phyloP scores from a whole-genome alignment of 2,797 vertebrate genomes.

The Heteromormyrus szaboi region DNA sequence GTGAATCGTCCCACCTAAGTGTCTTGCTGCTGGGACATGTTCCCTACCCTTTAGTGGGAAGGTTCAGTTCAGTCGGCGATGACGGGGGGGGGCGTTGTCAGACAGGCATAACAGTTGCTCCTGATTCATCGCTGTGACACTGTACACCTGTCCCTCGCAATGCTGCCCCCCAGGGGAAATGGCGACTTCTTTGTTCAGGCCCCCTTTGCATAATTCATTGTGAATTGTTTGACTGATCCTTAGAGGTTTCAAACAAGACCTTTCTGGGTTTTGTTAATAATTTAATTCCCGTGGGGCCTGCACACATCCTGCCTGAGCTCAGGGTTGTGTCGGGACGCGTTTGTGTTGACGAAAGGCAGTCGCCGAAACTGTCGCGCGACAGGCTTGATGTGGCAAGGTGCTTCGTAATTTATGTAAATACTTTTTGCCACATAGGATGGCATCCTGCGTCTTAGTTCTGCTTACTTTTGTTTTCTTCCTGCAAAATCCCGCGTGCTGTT shows the following conservation, averaged over 20 bases:
- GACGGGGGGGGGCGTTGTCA: neutral
- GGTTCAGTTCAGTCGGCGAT: neutral
- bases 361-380: neutral
- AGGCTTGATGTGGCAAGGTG: neutral
- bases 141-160: neutral
- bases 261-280: neutral
- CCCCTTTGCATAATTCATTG: neutral
- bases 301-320: neutral
- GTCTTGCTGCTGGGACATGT: neutral
- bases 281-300: neutral
- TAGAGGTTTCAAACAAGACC: neutral
- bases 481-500: neutral
- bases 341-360: neutral
- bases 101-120: neutral
- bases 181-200: neutral
- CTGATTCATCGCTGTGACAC: slow-evolving; percentile 29
- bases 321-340: neutral
- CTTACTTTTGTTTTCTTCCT: neutral
- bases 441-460: neutral
- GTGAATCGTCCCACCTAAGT: neutral
- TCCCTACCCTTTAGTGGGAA: neutral
- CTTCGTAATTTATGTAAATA: neutral
- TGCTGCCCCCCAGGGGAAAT: neutral
- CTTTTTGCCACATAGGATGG: neutral
- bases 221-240: slow-evolving; percentile 14